Percentiles rank a stretch among this genome's conserved stretches.
Evolutionary conservation across 1,140 invertebrate species (phyloP).

Genomic region (Agrilus planipennis): DNA sequence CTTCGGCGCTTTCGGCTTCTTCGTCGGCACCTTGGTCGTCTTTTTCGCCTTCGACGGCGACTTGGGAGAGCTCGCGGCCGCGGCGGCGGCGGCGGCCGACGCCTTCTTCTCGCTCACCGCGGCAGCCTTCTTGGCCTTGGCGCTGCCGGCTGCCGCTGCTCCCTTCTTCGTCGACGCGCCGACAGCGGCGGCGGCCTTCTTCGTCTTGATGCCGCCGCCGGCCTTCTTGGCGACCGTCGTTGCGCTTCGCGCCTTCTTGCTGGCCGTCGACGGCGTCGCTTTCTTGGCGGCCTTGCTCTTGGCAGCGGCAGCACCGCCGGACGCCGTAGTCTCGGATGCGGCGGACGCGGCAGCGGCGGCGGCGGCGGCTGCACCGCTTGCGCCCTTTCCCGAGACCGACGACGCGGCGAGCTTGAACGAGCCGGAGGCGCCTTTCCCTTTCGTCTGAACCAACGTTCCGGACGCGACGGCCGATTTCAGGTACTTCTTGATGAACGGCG

Average conservation of each 20-base stretch:
- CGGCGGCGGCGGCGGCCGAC: slow-evolving; percentile 3
- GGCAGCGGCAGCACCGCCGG: too few relatives aligned
- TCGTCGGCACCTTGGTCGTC: too few relatives aligned
- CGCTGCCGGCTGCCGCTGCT: not conserved
- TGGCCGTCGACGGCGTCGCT: too few relatives aligned
- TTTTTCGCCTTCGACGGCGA: slow-evolving; percentile 16
- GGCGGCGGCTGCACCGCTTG: not conserved
- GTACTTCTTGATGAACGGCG: slow-evolving; percentile 49
- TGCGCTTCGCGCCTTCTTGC: not conserved
- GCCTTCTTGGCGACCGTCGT: not conserved
- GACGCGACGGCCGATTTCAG: slow-evolving; percentile 43
- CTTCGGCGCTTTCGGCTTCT: too few relatives aligned
- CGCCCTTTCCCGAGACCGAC: not conserved
- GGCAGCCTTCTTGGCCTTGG: slow-evolving; percentile 4
- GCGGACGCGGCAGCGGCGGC: not conserved
- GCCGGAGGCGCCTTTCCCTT: slow-evolving; percentile 48
- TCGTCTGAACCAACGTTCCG: slow-evolving; percentile 44
- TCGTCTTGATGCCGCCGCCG: not conserved
- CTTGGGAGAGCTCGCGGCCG: slow-evolving; percentile 10
- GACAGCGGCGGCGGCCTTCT: too few relatives aligned
- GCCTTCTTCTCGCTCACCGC: slow-evolving; percentile 6
- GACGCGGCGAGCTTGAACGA: slow-evolving; percentile 41
- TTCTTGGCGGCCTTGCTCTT: too few relatives aligned
- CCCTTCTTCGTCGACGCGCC: too few relatives aligned
- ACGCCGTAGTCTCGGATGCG: too few relatives aligned